Evolutionary conservation across 2,113 vertebrate genomes (phyloP).

Genomic region (Oreochromis spilurus): DNA sequence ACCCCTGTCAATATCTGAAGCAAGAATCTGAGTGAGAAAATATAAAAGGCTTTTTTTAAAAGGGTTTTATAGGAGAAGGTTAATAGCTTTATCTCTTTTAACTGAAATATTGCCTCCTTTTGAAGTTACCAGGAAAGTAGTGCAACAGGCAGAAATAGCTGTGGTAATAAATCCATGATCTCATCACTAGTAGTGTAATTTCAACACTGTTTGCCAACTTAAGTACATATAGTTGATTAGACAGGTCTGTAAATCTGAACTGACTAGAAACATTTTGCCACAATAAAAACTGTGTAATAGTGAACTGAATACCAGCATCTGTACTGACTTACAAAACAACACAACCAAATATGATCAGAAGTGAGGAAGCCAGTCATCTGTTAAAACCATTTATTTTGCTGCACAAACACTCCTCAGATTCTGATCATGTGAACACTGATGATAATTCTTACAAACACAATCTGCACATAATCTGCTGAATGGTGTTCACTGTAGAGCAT

Average conservation of each 20-base stretch:
- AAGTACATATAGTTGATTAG: neutral
- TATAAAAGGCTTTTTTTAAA: neutral
- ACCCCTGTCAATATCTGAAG: neutral
- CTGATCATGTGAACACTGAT: neutral
- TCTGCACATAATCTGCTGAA: neutral
- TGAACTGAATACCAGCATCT: neutral
- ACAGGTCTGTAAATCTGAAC: neutral
- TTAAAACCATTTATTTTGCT: neutral
- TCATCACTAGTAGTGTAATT: neutral
- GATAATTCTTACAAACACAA: no score
- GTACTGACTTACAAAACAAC: neutral
- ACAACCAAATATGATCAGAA: neutral
- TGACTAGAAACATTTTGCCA: neutral
- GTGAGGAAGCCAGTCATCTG: neutral
- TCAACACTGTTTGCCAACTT: neutral
- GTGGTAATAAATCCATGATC: neutral
- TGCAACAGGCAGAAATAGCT: neutral
- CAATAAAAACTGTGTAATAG: neutral
- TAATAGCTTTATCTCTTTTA: neutral
- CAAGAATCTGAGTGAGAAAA: neutral
- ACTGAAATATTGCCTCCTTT: neutral
- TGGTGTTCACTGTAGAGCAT: neutral
- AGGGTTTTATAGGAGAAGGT: neutral
- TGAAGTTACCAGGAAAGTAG: neutral
- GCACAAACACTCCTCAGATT: neutral